Evolutionary conservation across 2,888 invertebrate genomes (phyloP), one percentile per base, ranked within the genome.

Genomic region (Sinopyrophorus schimmeli): DNA sequence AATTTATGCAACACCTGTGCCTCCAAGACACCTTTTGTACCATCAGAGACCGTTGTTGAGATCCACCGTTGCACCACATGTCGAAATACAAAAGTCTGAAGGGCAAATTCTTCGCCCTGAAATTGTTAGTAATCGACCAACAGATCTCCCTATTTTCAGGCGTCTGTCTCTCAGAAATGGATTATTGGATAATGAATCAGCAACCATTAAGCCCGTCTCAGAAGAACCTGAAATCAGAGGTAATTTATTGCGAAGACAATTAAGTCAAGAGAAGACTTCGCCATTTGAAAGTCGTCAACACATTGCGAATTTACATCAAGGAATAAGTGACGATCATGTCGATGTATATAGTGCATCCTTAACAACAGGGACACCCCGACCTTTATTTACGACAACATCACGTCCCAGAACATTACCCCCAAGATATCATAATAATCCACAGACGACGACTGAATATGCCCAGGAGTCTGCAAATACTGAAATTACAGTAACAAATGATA

Each of bases 281-380:
- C 76, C 78, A 50, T 79, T 69, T 49, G 72, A 75, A 57, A 62
- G 71, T 0, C 66, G 72, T 43, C 75, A 82, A 39, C 81, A 80
- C 52, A 76, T 82, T 71, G 65, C 79, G 11, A 78, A 69, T 23
- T 64, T 81, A 5, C 80, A 79, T 57, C 84, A 84, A 63, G 80
- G 80, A 0, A 73, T 77, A 11, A 82, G 80, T 6, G 83, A 83
- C 57, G 87, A 87, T 63, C 78, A 81, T 2, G 78, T 82, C 1
- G 86, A 86, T 60, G 82, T 86, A 1, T 87, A 86, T 55, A 84
- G 84, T 18, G 79, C 81, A 20, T 81, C 84, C 14, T 70, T 82
- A 7, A 82, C 83, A 0, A 80, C 80, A 10, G 81, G 79, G 44
- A 79, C 83, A 15, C 79, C 84, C 3, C 74, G 86, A 18, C 68